Evolutionary conservation across 2,797 vertebrate species (phyloP), one percentile per base, ranked within the genome.

Genomic region (Chaetophractus vellerosus): DNA sequence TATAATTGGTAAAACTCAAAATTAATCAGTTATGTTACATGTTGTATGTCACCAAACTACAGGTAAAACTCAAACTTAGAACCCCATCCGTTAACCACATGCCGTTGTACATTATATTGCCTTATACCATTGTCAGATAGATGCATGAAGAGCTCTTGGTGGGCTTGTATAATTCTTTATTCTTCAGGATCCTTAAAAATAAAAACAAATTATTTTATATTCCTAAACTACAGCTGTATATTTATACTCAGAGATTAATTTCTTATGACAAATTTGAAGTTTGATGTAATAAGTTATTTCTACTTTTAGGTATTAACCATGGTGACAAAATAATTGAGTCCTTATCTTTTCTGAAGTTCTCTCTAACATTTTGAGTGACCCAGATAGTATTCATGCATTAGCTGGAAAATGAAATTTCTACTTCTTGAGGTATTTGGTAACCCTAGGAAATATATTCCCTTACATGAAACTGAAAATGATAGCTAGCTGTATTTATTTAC

Each of bases 21-120:
- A 33, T 16, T 24, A 93, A 83, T 61, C 9, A 12, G 23, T 23
- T 75, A n/a, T 76, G 33, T 66, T 41, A 76, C 18, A 61, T 66
- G n/a, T 12, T n/a, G 7, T 8, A 91, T n/a, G 36, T 68, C 63
- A 59, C n/a, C 80, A 91, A 59, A 28, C 61, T 48, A 57, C 85
- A 9, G 52, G 74, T 45, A 3, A 52, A 45, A 57, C 26, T 48
- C 24, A 23, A 16, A 45, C 33, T 61, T 45, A 23, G 23, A 88
- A 21, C 7, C 0, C 9, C 15, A 19, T 81, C 59, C 45, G 7
- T 16, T 52, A 68, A 14, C 0, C 38, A 33, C 15, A 63, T 0
- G 10, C 11, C 2, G 0, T 31, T 3, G 2, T 10, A 15, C 23
- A 28, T 74, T 24, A 19, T 5, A 12, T 52, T 9, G 14, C 33